Percentiles rank a stretch among this genome's conserved stretches.
Evolutionary conservation across 1,140 invertebrate species (phyloP).

Genomic region (Drosophila santomea): DNA sequence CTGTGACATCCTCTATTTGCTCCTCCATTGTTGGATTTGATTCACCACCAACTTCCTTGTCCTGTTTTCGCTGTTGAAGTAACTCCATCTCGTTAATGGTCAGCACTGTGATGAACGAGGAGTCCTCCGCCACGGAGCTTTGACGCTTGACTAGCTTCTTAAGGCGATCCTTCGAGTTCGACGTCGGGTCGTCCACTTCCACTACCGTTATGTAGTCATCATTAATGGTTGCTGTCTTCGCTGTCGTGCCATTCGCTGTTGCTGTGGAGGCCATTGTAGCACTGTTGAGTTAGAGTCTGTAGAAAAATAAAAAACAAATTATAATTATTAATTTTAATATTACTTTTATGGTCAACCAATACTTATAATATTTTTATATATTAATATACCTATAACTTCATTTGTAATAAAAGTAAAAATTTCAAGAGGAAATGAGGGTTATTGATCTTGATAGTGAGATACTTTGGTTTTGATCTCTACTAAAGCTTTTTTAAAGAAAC

Average conservation of each 20-base stretch:
- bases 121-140: constrained; percentile 76
- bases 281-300: constrained; percentile 8
- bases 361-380: too few species aligned
- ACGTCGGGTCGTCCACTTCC: constrained; percentile 86
- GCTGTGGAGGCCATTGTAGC: constrained; percentile 43
- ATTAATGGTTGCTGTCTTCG: constrained; percentile 40
- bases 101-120: constrained; percentile 81
- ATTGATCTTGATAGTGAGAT: neutral
- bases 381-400: too few species aligned
- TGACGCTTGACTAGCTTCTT: constrained; percentile 84
- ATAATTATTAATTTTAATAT: too few species aligned
- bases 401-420: neutral
- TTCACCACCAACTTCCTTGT: constrained; percentile 3
- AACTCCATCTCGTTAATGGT: constrained; percentile 77
- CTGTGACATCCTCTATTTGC: constrained; percentile 88
- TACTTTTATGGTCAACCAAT: too few species aligned
- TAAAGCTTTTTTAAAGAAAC: neutral
- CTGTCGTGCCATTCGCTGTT: constrained; percentile 27
- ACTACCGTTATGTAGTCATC: constrained; percentile 89
- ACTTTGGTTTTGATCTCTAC: neutral
- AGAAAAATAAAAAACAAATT: neutral
- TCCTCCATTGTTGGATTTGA: neutral
- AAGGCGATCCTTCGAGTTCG: constrained; percentile 72
- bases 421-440: neutral
- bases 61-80: constrained; percentile 53